Conservation (phyloP, 1,140 invertebrate species). For the Cotesia glomerata region DNA sequence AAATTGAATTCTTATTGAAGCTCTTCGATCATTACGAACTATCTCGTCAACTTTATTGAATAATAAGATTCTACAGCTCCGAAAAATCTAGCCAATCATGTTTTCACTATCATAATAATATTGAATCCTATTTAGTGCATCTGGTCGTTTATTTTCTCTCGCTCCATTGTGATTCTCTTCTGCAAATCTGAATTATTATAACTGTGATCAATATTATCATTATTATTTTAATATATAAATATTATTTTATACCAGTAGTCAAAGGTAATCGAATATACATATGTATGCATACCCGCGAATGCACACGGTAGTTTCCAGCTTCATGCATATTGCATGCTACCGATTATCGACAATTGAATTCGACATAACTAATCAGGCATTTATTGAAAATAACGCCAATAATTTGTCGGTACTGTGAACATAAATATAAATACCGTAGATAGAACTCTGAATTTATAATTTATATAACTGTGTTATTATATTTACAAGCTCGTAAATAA, state of each 20-base stretch:
- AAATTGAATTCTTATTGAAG: too few species aligned
- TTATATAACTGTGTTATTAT: neutral
- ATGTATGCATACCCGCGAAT: neutral
- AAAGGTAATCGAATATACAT: too few species aligned
- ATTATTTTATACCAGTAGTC: too few species aligned
- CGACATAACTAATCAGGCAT: neutral
- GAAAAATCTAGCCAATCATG: conserved; percentile 4
- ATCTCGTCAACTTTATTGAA: too few species aligned
- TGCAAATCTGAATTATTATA: neutral
- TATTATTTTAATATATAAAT: neutral
- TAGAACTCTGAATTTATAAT: too few species aligned
- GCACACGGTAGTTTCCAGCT: conserved; percentile 6
- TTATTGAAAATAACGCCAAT: conserved; percentile 14
- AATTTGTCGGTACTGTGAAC: conserved; percentile 8
- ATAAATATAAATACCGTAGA: neutral
- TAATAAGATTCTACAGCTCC: neutral
- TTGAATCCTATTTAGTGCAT: neutral
- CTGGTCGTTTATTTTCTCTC: neutral
- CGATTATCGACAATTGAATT: conserved; percentile 8
- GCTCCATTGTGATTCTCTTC: neutral
- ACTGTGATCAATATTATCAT: neutral
- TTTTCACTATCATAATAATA: neutral
- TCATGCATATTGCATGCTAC: conserved; percentile 6
- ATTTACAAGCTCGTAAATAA: neutral
- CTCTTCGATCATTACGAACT: too few species aligned